phyloP scores from a whole-genome alignment of 2,888 invertebrate genomes.

The Merodon equestris region DNA sequence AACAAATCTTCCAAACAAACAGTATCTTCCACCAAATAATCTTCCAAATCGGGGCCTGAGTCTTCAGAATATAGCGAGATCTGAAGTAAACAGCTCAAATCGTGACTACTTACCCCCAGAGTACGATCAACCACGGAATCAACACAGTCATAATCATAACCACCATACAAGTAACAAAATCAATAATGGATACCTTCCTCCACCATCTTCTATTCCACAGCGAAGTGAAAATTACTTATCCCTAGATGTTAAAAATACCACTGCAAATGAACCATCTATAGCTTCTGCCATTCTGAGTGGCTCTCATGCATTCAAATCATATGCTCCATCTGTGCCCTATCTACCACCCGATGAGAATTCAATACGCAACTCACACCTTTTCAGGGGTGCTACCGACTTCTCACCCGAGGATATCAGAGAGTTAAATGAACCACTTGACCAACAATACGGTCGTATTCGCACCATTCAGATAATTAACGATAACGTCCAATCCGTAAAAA shows the following conservation, averaged over 20 bases:
- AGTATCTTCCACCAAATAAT: constrained; percentile 8
- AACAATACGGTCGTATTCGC: constrained; percentile 71
- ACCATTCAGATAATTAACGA: constrained; percentile 75
- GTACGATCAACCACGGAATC: constrained; percentile 38
- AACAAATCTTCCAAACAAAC: background rate
- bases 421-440: constrained; percentile 14
- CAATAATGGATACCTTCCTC: constrained; percentile 55
- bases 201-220: no score
- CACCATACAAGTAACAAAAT: constrained; percentile 28
- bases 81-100: no score
- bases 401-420: constrained; percentile 25
- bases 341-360: constrained; percentile 61
- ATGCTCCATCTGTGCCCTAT: constrained; percentile 53
- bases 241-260: constrained; percentile 41
- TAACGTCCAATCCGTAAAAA: constrained; percentile 70
- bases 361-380: constrained; percentile 36
- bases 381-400: constrained; percentile 16
- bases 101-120: constrained; percentile 7
- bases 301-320: constrained; percentile 34
- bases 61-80: constrained; percentile 31
- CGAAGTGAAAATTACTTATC: constrained; percentile 72
- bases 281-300: constrained; percentile 72
- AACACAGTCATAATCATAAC: constrained; percentile 32
- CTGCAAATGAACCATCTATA: constrained; percentile 46
- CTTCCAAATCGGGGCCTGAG: constrained; percentile 10